A percentile compares a stretch with the other conserved stretches of the same genome.
Conservation (phyloP, 2,888 invertebrate genomes). For the Lagria hirta region DNA sequence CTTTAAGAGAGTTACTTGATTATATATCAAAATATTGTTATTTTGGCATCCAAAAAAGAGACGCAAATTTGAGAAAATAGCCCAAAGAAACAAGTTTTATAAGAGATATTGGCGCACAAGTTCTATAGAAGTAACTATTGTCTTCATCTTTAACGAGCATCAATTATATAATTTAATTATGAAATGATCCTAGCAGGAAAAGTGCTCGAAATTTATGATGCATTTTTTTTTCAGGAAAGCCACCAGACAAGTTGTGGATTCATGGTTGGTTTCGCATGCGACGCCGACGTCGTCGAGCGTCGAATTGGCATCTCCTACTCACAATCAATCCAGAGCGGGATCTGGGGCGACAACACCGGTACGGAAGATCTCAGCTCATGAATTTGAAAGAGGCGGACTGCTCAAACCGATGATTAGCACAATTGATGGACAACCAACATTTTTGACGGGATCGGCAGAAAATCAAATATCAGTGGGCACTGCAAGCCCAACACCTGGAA, state of each 20-base stretch:
- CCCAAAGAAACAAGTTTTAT: too few species aligned
- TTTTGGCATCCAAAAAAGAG: too few species aligned
- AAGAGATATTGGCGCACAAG: too few species aligned
- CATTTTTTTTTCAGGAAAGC: conserved; percentile 71
- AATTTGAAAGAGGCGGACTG: conserved; percentile 91
- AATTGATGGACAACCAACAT: conserved; percentile 92
- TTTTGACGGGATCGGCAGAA: conserved; percentile 64
- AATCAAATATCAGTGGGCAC: conserved; percentile 42
- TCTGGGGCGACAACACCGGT: conserved; percentile 94
- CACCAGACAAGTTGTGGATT: conserved; percentile 88
- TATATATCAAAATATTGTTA: too few species aligned
- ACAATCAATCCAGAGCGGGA: conserved; percentile 66
- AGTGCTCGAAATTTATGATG: too few species aligned
- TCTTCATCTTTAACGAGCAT: too few species aligned
- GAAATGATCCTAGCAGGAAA: too few species aligned
- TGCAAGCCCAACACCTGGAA: conserved; percentile 53
- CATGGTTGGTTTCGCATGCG: conserved; percentile 89
- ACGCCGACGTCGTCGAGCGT: conserved; percentile 66
- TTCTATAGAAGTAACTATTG: too few species aligned
- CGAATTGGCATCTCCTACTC: conserved; percentile 60
- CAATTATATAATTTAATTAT: too few species aligned
- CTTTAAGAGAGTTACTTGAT: too few species aligned
- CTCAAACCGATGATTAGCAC: conserved; percentile 92
- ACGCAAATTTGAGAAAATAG: too few species aligned
- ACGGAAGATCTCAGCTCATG: conserved; percentile 91